These are phyloP conservation scores for Heterodera filipjevi DNA, from an alignment of 2,888 invertebrate species.

Conservation along the genomic window DNA sequence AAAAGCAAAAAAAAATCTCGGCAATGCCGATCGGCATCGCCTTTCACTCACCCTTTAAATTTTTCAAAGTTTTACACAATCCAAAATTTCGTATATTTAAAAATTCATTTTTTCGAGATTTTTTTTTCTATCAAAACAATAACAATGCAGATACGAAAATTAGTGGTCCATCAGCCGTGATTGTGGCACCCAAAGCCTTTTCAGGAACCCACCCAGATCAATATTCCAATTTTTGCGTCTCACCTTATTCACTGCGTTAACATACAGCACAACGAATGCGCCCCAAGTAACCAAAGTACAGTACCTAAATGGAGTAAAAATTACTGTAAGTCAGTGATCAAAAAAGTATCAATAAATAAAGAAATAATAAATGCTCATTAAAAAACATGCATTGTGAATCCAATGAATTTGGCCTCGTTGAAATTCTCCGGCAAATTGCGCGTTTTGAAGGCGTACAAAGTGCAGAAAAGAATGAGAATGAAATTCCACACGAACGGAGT, in stretches of 20 bases:
- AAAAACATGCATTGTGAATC: conserved; percentile 83
- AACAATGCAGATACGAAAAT: no score
- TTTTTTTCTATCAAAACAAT: no score
- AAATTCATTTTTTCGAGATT: no score
- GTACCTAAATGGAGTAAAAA: conserved; percentile 49
- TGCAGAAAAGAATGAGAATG: conserved; percentile 79
- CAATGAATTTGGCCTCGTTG: conserved; percentile 76
- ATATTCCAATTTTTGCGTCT: neutral
- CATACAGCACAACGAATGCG: conserved; percentile 94
- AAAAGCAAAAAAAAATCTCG: no score
- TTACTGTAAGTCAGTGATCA: no score
- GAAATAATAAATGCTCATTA: neutral
- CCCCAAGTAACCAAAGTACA: conserved; percentile 75
- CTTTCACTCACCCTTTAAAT: no score
- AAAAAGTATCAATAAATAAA: neutral
- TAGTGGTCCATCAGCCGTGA: no score
- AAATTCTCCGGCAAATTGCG: conserved; percentile 97
- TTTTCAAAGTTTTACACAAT: no score
- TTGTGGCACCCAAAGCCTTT: no score
- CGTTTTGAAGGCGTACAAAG: conserved; percentile 90
- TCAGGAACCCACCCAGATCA: no score
- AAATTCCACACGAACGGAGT: conserved; percentile 81
- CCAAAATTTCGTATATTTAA: no score
- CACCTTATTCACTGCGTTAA: conserved; percentile 74
- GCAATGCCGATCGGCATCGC: no score